Conservation (phyloP, 1,140 invertebrate genomes). For the Pogonomyrmex barbatus region DNA sequence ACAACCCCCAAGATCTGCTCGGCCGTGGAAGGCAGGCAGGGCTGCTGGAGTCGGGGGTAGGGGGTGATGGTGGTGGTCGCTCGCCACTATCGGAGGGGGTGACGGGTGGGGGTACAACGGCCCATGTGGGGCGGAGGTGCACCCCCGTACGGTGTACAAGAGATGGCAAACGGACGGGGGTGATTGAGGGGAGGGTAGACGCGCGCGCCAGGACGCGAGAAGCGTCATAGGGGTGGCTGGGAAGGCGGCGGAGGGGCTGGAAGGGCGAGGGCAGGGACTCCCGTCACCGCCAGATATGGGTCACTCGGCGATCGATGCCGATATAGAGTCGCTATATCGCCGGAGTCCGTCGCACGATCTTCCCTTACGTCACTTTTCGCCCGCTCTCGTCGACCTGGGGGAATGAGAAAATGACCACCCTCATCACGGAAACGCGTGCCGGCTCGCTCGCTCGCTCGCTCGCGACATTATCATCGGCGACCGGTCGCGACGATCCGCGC, state of each 20-base stretch:
- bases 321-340: slow-evolving; percentile 74
- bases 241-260: slow-evolving; percentile 23
- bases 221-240: slow-evolving; percentile 55
- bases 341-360: slow-evolving; percentile 69
- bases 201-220: slow-evolving; percentile 53
- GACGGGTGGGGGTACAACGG: slow-evolving; percentile 50
- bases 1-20: slow-evolving; percentile 78
- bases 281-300: slow-evolving; percentile 83
- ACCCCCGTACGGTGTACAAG: slow-evolving; percentile 50
- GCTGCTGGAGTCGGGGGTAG: slow-evolving; percentile 72
- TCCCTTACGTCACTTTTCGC: slow-evolving; percentile 63
- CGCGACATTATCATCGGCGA: slow-evolving; percentile 43
- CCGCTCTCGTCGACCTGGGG: background rate
- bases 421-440: background rate
- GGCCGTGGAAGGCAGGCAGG: slow-evolving; percentile 79
- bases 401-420: background rate
- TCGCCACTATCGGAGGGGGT: slow-evolving; percentile 30
- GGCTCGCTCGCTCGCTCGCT: slow-evolving; percentile 6
- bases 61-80: slow-evolving; percentile 66
- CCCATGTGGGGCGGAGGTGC: slow-evolving; percentile 52
- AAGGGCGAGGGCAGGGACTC: slow-evolving; percentile 71
- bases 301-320: slow-evolving; percentile 85
- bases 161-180: slow-evolving; percentile 12
- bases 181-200: slow-evolving; percentile 36
- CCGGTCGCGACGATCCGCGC: background rate